Percentiles rank a stretch among this genome's conserved stretches.
phyloP scores from a whole-genome alignment of 2,888 invertebrate genomes.

The Portevinia maculata region DNA sequence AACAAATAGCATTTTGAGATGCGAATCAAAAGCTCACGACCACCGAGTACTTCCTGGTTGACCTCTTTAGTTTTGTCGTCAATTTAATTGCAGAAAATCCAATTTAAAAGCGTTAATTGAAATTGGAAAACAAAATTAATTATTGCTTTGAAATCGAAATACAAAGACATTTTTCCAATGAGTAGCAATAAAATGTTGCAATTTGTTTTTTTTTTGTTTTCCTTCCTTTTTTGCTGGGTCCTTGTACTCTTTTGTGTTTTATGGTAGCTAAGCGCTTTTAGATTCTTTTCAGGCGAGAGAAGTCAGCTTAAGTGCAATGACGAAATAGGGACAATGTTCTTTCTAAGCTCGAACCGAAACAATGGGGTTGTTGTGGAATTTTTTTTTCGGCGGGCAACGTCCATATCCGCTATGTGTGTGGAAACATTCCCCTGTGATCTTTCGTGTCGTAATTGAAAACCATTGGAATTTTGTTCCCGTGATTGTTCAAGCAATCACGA shows the following conservation, averaged over 20 bases:
- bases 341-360: conserved; percentile 10
- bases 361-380: background rate
- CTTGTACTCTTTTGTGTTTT: background rate
- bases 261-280: conserved; percentile 28
- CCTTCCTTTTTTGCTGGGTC: background rate
- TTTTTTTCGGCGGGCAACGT: too few species aligned
- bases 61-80: conserved; percentile 20
- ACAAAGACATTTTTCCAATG: conserved; percentile 57
- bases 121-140: conserved; percentile 37
- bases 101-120: conserved; percentile 49
- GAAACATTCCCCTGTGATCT: conserved; percentile 26
- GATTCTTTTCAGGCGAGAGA: conserved; percentile 25
- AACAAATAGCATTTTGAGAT: too few species aligned
- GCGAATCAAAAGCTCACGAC: background rate
- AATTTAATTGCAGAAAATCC: conserved; percentile 47
- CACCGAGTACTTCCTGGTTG: conserved; percentile 3
- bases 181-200: conserved; percentile 60
- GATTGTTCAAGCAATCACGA: background rate
- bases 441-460: conserved; percentile 53
- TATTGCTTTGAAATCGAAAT: conserved; percentile 51
- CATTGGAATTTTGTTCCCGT: conserved; percentile 37
- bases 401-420: background rate
- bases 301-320: conserved; percentile 16
- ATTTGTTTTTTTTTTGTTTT: conserved; percentile 22
- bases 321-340: conserved; percentile 15